These are phyloP conservation scores for Mus spretus DNA, from an alignment of 2,797 vertebrate genomes.

Conservation along the genomic window DNA sequence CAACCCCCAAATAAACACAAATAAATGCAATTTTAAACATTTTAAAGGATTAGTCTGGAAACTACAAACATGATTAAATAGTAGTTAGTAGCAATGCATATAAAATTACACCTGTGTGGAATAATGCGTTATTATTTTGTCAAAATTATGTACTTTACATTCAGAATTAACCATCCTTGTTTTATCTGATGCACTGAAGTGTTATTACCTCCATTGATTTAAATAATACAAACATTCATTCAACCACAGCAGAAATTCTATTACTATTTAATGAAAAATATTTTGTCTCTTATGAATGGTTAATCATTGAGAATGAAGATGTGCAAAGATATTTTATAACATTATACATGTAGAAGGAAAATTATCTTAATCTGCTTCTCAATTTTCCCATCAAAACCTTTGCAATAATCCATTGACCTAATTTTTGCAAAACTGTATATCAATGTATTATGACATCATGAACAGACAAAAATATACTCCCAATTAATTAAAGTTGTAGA, in stretches of 20 bases:
- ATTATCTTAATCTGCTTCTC: slow-evolving; percentile 44
- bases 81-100: not conserved
- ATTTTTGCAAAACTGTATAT: slow-evolving; percentile 27
- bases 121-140: not conserved
- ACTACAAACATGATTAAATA: not conserved
- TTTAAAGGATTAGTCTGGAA: not conserved
- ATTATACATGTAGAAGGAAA: not conserved
- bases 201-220: not conserved
- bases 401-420: not conserved
- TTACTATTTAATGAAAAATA: not conserved
- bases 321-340: slow-evolving; percentile 13
- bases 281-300: not conserved
- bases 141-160: not conserved
- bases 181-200: slow-evolving; percentile 31
- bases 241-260: not conserved
- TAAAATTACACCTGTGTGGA: not conserved
- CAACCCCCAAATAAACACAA: not conserved
- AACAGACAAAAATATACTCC: not conserved
- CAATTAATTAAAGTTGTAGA: slow-evolving; percentile 43
- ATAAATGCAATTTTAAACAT: not conserved
- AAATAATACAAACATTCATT: slow-evolving; percentile 11
- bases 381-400: slow-evolving; percentile 31
- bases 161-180: not conserved
- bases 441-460: slow-evolving; percentile 17
- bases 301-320: not conserved